Percentiles rank a stretch among this genome's conserved stretches.
These are phyloP conservation scores for Mystacornis crossleyi DNA, from an alignment of 2,113 vertebrate species.

Conservation along the genomic window DNA sequence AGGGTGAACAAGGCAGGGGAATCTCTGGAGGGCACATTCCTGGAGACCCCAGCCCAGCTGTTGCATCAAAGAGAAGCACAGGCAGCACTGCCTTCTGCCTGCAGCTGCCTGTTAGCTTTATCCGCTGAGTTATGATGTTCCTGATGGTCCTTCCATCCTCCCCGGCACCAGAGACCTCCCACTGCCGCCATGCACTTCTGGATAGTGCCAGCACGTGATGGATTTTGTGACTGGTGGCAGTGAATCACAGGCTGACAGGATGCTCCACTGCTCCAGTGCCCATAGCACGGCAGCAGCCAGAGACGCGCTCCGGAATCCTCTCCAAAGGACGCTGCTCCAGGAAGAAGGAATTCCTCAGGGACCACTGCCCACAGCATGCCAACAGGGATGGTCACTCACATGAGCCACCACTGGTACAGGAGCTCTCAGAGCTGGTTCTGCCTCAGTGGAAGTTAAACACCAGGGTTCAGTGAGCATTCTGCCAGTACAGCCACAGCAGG, in stretches of 20 bases:
- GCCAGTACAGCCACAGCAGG: not conserved
- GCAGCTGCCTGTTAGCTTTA: not conserved
- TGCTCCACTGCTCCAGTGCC: not conserved
- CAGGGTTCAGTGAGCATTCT: not conserved
- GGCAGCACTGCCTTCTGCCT: not conserved
- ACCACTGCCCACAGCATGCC: not conserved
- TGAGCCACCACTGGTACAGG: fast-evolving
- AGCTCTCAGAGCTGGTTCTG: not conserved
- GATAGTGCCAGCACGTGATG: not conserved
- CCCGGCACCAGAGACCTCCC: not conserved
- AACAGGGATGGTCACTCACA: not conserved
- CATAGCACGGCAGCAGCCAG: not conserved
- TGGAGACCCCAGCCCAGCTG: not conserved
- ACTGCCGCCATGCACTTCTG: not conserved
- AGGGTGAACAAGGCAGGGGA: not conserved
- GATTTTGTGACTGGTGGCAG: not conserved
- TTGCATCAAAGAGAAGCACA: not conserved
- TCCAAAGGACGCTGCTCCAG: not conserved
- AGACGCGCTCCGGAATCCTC: not conserved
- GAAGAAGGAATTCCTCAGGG: not conserved
- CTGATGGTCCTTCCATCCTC: not conserved
- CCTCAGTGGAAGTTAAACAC: not conserved
- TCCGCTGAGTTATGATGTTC: not conserved
- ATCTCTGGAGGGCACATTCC: not conserved
- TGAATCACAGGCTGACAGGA: conserved; percentile 3